Conservation (phyloP, 2,888 invertebrate species). For the Myathropa florea region DNA sequence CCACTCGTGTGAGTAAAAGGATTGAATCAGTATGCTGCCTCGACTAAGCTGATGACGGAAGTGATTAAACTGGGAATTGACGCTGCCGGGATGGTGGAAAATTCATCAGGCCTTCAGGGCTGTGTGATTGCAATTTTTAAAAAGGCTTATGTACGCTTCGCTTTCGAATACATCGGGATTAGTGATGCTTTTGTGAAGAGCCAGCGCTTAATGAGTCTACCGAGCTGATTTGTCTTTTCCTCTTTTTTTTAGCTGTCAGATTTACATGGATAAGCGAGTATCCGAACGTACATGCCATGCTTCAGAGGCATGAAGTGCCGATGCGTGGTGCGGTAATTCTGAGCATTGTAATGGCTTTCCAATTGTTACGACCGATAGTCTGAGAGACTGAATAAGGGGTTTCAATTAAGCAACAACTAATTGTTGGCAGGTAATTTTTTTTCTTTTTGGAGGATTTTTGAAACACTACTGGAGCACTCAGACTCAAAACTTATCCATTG, state of each 20-base stretch:
- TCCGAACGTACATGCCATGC: conserved; percentile 11
- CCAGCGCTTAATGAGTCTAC: conserved; percentile 41
- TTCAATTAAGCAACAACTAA: no score
- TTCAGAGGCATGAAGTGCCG: neutral
- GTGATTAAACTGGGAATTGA: conserved; percentile 62
- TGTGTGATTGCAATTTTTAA: conserved; percentile 37
- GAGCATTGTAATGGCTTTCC: conserved; percentile 57
- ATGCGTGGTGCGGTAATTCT: conserved; percentile 10
- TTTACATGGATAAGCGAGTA: neutral
- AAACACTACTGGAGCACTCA: no score
- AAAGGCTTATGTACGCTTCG: conserved; percentile 36
- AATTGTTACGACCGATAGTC: conserved; percentile 36
- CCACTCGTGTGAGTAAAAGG: neutral
- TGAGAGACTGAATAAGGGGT: neutral
- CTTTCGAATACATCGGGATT: conserved; percentile 19
- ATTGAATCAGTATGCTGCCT: conserved; percentile 29
- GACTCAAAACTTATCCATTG: no score
- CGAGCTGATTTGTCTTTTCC: neutral
- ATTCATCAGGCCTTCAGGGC: conserved; percentile 35
- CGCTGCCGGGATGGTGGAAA: conserved; percentile 9
- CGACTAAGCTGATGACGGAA: conserved; percentile 61
- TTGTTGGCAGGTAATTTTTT: no score
- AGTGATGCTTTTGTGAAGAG: conserved; percentile 29
- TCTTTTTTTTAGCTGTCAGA: neutral
- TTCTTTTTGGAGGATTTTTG: no score